phyloP scores from a whole-genome alignment of 1,140 invertebrate genomes.

The Pseudomyrmex dendroicus region DNA sequence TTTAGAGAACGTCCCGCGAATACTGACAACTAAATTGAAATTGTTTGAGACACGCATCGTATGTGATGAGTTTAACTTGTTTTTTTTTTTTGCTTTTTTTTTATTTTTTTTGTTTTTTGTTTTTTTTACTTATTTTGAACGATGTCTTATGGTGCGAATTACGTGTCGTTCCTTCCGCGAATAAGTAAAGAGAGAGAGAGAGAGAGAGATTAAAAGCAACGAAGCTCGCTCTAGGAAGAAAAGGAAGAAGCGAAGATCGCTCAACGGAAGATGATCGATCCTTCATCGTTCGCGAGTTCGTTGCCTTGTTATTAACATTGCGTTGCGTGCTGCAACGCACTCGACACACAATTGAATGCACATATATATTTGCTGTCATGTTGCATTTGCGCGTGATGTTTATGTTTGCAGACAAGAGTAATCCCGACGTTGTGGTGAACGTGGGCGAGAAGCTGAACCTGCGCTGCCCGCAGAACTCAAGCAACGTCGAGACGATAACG shows the following conservation, averaged over 20 bases:
- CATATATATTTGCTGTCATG: not conserved
- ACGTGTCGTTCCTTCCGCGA: not conserved
- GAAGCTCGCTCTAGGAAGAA: not conserved
- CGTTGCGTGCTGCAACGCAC: not conserved
- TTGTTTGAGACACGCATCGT: not conserved
- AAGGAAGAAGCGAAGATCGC: not conserved
- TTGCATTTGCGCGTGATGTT: not conserved
- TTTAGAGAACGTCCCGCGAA: not conserved
- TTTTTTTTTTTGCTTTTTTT: no score
- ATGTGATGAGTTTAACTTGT: no score
- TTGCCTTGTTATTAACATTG: not conserved
- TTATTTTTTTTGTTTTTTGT: not conserved
- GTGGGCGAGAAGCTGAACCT: constrained; percentile 78
- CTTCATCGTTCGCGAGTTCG: not conserved
- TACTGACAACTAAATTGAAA: not conserved
- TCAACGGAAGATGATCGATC: not conserved
- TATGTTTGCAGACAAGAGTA: constrained; percentile 63
- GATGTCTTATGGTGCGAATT: not conserved
- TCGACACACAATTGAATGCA: not conserved
- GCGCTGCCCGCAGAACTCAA: constrained; percentile 72
- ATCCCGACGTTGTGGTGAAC: constrained; percentile 67
- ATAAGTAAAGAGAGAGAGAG: no score
- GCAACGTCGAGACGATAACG: constrained; percentile 57
- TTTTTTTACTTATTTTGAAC: not conserved
- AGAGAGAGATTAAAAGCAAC: no score